phyloP scores from a whole-genome alignment of 1,140 invertebrate species.

The Asobara japonica region DNA sequence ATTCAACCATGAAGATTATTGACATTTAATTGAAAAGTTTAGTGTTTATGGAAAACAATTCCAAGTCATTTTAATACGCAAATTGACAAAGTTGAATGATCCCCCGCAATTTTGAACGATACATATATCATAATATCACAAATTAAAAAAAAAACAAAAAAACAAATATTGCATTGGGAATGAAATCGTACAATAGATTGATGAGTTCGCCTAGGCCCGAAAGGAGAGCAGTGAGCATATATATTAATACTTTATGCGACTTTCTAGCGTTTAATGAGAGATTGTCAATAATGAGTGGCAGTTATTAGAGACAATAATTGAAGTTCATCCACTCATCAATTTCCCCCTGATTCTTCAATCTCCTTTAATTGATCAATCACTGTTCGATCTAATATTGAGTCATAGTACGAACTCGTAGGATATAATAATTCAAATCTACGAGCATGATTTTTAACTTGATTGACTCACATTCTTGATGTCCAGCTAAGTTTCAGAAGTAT shows the following conservation, averaged over 20 bases:
- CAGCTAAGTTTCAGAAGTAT: not conserved
- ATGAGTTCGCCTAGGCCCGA: not conserved
- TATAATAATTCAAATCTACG: not conserved
- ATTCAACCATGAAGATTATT: not conserved
- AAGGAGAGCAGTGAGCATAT: constrained; percentile 19
- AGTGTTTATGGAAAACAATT: not conserved
- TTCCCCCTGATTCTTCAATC: not conserved
- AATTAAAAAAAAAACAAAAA: no score
- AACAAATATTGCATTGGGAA: not conserved
- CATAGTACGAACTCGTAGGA: not conserved
- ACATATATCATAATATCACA: not conserved
- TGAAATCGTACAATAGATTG: not conserved
- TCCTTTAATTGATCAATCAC: not conserved
- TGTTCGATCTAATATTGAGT: not conserved
- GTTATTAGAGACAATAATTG: not conserved
- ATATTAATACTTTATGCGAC: constrained; percentile 52
- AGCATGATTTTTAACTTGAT: not conserved
- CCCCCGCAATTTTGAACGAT: not conserved
- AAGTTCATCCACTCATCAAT: not conserved
- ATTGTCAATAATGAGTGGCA: constrained; percentile 57
- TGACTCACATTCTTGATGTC: not conserved
- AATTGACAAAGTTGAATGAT: not conserved
- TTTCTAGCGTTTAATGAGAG: constrained; percentile 48
- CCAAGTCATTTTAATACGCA: not conserved
- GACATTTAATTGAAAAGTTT: not conserved